Evolutionary conservation across 2,888 invertebrate species (phyloP), one percentile per base, ranked within the genome.

Genomic region (Agrotis ipsilon): DNA sequence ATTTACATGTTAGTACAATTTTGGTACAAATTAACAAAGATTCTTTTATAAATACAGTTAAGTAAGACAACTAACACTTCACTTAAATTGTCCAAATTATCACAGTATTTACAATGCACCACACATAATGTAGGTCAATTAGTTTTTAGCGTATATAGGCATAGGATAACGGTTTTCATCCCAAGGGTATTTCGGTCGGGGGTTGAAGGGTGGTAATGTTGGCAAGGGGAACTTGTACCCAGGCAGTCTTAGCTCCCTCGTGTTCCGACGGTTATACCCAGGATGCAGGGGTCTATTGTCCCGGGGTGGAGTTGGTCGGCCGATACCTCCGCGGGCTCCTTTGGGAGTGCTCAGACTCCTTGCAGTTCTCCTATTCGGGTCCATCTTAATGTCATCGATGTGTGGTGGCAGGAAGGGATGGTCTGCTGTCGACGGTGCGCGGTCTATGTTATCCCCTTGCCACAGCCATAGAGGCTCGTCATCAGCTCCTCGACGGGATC

Each of bases 181-280:
- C 43, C 49, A 69, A 13, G 78, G 79, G 52, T 61, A 61, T 13
- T 13, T 55, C 1, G 39, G 68, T 14, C 68, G 68, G 0, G 78
- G 78, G 54, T 66, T 63, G 61, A 68, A 78, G 1, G 80, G 78
- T 0, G 80, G 78, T 32, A 51, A 21, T 11, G 68, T 78, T 14
- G 78, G 74, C 19, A 68, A 7, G 13, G 79, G 78, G 1, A 68
- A 62, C 0, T 77, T 11, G 4, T 27, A 11, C 21, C 61, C 67
- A 2, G 72, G 78, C 46, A 65, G 60, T 0, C 45, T n/a, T 11
- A 67, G 57, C 14, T 71, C 65, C 67, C 80, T 81, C 6, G 78
- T 19, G 52, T 80, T 73, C 16, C 82, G 82, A 3, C 72, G 46
- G 60, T 81, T 72, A 68, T 80, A 81, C 11, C 78, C 81, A 0